Evolutionary conservation across 2,888 invertebrate genomes (phyloP), one percentile per base, ranked within the genome.

Genomic region (Tachystola acroxantha): DNA sequence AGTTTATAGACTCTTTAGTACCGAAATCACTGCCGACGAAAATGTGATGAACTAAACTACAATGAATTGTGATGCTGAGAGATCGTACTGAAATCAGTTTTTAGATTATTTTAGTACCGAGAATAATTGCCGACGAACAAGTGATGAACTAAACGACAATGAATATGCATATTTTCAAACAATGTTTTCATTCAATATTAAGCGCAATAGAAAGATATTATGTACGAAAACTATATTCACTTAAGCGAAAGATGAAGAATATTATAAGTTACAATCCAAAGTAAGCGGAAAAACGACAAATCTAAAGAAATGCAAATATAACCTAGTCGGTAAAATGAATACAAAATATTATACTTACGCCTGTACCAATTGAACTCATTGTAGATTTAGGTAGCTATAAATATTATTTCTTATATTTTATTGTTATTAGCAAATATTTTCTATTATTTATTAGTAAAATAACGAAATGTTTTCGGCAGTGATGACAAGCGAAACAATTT

Each of bases 1-100:
- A n/a, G n/a, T n/a, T n/a, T n/a, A n/a, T n/a, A n/a, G n/a, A n/a
- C n/a, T n/a, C n/a, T n/a, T n/a, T n/a, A n/a, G n/a, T n/a, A n/a
- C n/a, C n/a, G n/a, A n/a, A n/a, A n/a, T n/a, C n/a, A n/a, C n/a
- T n/a, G n/a, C n/a, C n/a, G n/a, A n/a, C n/a, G n/a, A n/a, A n/a
- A n/a, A n/a, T n/a, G n/a, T n/a, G n/a, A n/a, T n/a, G n/a, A n/a
- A n/a, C n/a, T n/a, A n/a, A n/a, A n/a, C n/a, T n/a, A n/a, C n/a
- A n/a, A n/a, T n/a, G 86, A 99, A 99, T 89, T 99, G 99, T 27
- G 99, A 98, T n/a, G 99, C 99, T 42, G 99, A 99, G 61, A 99
- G 90, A 91, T 99, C 99, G 75, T 99, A 99, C 97, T 98, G 79
- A 36, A 90, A 50, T n/a, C n/a, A n/a, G n/a, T n/a, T n/a, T n/a